These are phyloP conservation scores for Tipula unca DNA, from an alignment of 2,888 invertebrate genomes.

Conservation along the genomic window DNA sequence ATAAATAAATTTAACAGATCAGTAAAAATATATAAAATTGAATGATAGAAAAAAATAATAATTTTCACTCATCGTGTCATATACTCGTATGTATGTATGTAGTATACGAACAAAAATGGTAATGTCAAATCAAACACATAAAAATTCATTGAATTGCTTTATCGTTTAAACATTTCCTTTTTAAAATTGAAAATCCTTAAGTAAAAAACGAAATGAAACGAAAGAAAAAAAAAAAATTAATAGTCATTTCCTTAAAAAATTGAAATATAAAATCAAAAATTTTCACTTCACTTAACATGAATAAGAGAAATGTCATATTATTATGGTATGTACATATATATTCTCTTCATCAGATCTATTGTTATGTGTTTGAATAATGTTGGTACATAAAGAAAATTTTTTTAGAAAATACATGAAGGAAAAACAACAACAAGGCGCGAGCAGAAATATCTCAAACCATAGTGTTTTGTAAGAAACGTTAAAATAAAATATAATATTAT, in stretches of 20 bases:
- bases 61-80: neutral
- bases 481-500: neutral
- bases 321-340: neutral
- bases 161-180: constrained; percentile 14
- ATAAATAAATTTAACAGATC: neutral
- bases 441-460: neutral
- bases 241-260: neutral
- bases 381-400: neutral
- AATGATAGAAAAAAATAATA: neutral
- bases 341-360: neutral
- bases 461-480: neutral
- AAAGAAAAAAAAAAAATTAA: neutral
- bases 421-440: neutral
- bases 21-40: neutral
- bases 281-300: neutral
- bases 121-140: neutral
- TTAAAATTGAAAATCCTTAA: neutral
- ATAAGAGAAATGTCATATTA: constrained; percentile 14
- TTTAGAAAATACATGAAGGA: neutral
- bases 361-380: neutral
- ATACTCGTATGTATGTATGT: too few relatives aligned
- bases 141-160: constrained; percentile 14
- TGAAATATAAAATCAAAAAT: constrained; percentile 8
- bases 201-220: neutral
- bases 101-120: neutral